Conservation (phyloP, 2,797 vertebrate species). For the Myotis daubentonii region DNA sequence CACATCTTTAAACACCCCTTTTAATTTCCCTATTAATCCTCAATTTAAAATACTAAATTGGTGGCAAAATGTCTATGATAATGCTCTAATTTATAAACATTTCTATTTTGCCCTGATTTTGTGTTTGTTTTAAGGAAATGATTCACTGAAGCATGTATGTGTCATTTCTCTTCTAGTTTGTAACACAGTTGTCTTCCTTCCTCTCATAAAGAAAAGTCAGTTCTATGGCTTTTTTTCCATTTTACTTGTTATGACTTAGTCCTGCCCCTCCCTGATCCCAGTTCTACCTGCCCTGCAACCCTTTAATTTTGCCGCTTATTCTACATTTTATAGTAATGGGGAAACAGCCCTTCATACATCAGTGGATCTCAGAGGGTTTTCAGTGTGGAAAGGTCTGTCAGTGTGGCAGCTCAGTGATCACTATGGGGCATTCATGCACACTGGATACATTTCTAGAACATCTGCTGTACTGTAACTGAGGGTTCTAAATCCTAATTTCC, state of each 20-base stretch:
- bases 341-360: not conserved
- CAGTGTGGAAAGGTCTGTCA: not conserved
- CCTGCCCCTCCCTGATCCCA: conserved; percentile 14
- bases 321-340: not conserved
- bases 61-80: not conserved
- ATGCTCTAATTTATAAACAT: not conserved
- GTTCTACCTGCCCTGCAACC: not conserved
- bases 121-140: conserved; percentile 69
- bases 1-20: conserved; percentile 11
- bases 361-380: not conserved
- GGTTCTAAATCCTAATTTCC: not conserved
- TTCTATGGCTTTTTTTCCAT: conserved; percentile 50
- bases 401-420: too few relatives aligned
- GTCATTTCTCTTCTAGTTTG: conserved; percentile 47
- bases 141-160: conserved; percentile 49
- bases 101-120: conserved; percentile 32
- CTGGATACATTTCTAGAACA: not conserved
- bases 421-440: not conserved
- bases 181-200: conserved; percentile 65
- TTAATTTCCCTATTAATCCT: not conserved
- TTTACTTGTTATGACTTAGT: conserved; percentile 51
- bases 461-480: not conserved
- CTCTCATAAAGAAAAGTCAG: conserved; percentile 38
- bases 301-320: not conserved
- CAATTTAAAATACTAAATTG: not conserved